Conservation (phyloP, 2,113 vertebrate genomes). For the Proteles cristata region DNA sequence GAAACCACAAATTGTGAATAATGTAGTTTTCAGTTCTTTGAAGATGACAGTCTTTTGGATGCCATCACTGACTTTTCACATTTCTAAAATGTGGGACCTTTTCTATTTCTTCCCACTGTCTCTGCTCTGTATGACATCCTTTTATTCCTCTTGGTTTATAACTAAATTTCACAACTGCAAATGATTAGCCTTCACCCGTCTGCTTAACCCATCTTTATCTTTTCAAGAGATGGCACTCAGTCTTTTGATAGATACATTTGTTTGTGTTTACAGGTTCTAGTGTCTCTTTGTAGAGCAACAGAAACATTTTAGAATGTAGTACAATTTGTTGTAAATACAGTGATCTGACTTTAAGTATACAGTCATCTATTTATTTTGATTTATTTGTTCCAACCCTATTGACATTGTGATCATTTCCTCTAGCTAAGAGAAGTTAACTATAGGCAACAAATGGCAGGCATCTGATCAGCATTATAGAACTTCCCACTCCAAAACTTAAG, state of each 20-base stretch:
- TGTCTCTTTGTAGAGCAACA: neutral
- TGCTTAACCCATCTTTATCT: neutral
- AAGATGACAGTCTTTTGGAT: neutral
- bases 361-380: neutral
- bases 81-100: neutral
- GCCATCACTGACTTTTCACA: neutral
- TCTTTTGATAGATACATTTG: neutral
- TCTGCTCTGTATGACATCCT: neutral
- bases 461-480: neutral
- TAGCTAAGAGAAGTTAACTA: neutral
- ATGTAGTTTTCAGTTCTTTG: neutral
- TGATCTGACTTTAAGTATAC: neutral
- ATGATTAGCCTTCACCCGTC: neutral
- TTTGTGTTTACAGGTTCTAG: neutral
- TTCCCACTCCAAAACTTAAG: neutral
- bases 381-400: neutral
- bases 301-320: neutral
- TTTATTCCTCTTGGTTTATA: neutral
- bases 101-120: neutral
- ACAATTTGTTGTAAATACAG: neutral
- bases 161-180: neutral
- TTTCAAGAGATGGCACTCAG: neutral
- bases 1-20: neutral
- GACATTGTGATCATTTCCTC: neutral
- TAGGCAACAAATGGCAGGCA: neutral